phyloP scores from a whole-genome alignment of 2,888 invertebrate genomes.

The Papilio gigon region DNA sequence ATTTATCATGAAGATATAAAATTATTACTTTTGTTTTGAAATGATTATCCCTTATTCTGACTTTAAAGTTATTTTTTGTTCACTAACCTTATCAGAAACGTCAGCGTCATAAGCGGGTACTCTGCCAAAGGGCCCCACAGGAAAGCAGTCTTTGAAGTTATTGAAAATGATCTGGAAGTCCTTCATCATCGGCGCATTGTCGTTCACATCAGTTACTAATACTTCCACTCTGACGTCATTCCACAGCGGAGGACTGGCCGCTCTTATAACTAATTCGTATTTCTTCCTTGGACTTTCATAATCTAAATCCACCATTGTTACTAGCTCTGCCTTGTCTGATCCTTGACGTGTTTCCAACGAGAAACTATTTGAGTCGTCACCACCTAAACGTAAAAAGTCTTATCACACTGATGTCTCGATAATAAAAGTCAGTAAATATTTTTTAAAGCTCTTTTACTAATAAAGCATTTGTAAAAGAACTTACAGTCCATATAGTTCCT shows the following conservation, averaged over 20 bases:
- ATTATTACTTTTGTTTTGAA: neutral
- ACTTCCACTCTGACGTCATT: constrained; percentile 95
- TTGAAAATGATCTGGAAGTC: constrained; percentile 98
- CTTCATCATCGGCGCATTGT: constrained; percentile 94
- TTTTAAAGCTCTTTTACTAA: constrained; percentile 39
- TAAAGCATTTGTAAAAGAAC: constrained; percentile 41
- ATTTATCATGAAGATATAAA: neutral
- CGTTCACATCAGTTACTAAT: constrained; percentile 95
- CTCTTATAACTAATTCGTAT: constrained; percentile 93
- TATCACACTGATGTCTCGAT: neutral
- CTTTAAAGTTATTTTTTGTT: neutral
- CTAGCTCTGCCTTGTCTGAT: constrained; percentile 92
- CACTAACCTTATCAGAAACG: constrained; percentile 89
- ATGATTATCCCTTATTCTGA: too few relatives aligned
- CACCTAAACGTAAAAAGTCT: constrained; percentile 72
- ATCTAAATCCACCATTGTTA: constrained; percentile 95
- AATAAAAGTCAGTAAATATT: neutral
- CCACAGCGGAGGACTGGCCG: constrained; percentile 94
- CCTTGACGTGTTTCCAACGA: constrained; percentile 90
- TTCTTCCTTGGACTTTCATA: constrained; percentile 97
- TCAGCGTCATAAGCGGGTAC: constrained; percentile 98
- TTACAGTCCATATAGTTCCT: constrained; percentile 41
- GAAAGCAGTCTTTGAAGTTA: constrained; percentile 96
- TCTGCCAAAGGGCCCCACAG: constrained; percentile 93
- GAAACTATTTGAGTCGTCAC: constrained; percentile 94